Conservation (phyloP, 2,888 invertebrate genomes). For the Dryocosmus kuriphilus region DNA sequence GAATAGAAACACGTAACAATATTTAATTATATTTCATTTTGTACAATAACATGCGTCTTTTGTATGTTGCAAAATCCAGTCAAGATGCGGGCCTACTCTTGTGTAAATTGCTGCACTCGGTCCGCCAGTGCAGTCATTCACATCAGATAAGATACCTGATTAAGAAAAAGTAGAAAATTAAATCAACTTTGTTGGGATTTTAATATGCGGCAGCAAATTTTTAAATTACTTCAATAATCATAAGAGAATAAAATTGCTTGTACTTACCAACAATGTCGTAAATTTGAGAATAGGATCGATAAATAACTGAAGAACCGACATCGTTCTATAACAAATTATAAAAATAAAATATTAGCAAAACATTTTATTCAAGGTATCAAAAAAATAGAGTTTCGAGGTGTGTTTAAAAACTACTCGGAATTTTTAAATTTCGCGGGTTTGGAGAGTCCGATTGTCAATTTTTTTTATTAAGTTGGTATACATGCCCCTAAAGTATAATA, state of each 20-base stretch:
- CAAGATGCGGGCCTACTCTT: slow-evolving; percentile 78
- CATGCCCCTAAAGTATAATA: no score
- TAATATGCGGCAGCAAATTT: neutral
- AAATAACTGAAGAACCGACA: slow-evolving; percentile 80
- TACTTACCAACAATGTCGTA: slow-evolving; percentile 80
- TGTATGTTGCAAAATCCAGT: slow-evolving; percentile 81
- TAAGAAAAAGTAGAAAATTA: slow-evolving; percentile 8
- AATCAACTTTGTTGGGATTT: neutral
- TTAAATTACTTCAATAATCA: neutral
- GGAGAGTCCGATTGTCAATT: no score
- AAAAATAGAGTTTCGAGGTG: no score
- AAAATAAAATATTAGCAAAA: neutral
- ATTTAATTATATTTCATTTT: slow-evolving; percentile 59
- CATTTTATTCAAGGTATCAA: neutral
- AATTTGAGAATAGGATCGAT: slow-evolving; percentile 77
- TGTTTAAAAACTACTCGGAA: no score
- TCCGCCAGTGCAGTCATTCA: slow-evolving; percentile 78
- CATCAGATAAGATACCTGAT: slow-evolving; percentile 79
- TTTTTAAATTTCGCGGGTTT: no score
- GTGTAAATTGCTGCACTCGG: slow-evolving; percentile 79
- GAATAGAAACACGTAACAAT: neutral
- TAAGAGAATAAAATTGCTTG: neutral
- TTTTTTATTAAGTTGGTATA: no score
- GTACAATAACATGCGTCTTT: slow-evolving; percentile 81
- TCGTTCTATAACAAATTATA: slow-evolving; percentile 77